phyloP scores from a whole-genome alignment of 2,797 vertebrate species.

The Sebastes nivosus region DNA sequence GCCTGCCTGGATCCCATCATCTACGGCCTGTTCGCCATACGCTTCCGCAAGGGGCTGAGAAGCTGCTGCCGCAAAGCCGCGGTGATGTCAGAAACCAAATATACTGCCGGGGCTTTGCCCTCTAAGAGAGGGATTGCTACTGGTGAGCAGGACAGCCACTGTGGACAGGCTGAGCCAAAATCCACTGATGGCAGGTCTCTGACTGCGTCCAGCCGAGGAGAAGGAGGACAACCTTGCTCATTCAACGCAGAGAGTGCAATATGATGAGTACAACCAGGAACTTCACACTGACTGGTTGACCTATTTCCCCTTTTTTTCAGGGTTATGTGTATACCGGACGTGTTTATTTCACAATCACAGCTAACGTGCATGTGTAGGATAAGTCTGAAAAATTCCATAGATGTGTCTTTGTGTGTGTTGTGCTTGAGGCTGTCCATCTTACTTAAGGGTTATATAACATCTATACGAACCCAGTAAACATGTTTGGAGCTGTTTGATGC shows the following conservation, averaged over 20 bases:
- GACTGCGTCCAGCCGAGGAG: constrained; percentile 2
- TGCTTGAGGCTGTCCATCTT: neutral
- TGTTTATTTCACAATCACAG: neutral
- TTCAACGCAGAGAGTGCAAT: constrained; percentile 10
- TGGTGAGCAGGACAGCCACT: constrained; percentile 5
- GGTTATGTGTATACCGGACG: neutral
- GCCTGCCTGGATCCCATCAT: constrained; percentile 92
- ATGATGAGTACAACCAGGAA: neutral
- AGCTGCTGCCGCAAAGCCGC: constrained; percentile 41
- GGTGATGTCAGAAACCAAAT: constrained; percentile 48
- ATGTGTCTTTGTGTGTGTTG: constrained; percentile 1
- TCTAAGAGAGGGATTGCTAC: constrained; percentile 22
- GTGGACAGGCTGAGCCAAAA: constrained; percentile 29
- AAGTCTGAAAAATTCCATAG: neutral
- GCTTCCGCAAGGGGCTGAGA: constrained; percentile 66
- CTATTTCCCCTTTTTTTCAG: neutral
- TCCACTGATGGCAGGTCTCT: constrained; percentile 24
- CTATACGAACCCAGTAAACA: constrained; percentile 3
- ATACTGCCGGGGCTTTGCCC: neutral
- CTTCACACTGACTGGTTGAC: neutral
- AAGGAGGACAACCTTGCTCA: neutral
- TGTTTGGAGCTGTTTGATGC: neutral
- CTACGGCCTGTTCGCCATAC: constrained; percentile 86
- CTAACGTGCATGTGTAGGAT: neutral
- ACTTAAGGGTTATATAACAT: constrained; percentile 1